phyloP scores from a whole-genome alignment of 1,140 invertebrate genomes.

The Apis cerana region DNA sequence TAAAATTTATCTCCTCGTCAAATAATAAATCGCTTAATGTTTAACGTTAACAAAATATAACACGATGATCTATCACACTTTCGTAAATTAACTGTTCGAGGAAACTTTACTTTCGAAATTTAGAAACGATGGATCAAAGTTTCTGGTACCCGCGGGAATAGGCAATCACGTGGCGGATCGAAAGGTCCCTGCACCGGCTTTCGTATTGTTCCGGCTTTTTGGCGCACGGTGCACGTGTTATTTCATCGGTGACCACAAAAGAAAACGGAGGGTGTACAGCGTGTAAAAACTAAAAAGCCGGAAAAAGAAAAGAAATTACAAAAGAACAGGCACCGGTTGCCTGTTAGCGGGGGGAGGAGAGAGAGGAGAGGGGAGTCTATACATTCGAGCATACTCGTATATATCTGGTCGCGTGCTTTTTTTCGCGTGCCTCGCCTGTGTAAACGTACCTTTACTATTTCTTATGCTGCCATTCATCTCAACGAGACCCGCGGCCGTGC shows the following conservation, averaged over 20 bases:
- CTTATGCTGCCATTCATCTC: slow-evolving; percentile 61
- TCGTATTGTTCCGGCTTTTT: slow-evolving; percentile 23
- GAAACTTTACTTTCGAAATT: not conserved
- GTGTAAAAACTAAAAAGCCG: slow-evolving; percentile 57
- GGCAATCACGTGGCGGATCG: not conserved
- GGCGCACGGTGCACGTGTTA: slow-evolving; percentile 33
- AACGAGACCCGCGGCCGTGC: slow-evolving; percentile 35
- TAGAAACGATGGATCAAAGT: not conserved
- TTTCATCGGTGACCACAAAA: slow-evolving; percentile 47
- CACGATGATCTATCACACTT: not conserved
- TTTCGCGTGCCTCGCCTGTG: slow-evolving; percentile 11
- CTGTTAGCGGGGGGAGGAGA: not conserved
- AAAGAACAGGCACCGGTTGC: slow-evolving; percentile 41
- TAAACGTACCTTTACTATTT: slow-evolving; percentile 55
- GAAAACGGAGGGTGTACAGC: not conserved
- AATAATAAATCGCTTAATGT: not conserved
- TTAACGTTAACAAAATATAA: not conserved
- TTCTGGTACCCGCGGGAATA: not conserved
- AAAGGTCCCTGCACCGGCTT: too few species aligned
- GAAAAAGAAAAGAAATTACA: slow-evolving; percentile 42
- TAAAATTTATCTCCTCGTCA: too few species aligned
- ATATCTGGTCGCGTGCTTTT: not conserved
- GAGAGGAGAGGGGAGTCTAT: too few species aligned
- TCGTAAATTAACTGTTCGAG: not conserved
- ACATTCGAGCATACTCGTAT: not conserved